phyloP scores from a whole-genome alignment of 53 echinoderm and acorn worm genomes.

The Temnopleurus reevesii region DNA sequence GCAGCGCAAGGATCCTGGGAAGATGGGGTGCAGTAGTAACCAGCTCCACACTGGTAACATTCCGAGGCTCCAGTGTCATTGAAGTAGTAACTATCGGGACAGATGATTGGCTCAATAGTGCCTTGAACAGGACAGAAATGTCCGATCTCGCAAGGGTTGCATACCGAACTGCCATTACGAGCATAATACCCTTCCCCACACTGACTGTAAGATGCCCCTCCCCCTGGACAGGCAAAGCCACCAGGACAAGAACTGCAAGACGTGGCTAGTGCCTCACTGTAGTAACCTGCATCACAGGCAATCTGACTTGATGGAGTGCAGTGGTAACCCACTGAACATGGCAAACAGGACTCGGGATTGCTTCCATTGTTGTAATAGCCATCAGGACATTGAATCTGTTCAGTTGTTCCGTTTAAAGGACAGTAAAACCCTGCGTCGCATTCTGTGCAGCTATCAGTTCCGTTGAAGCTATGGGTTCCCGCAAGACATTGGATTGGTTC shows the following conservation, averaged over 20 bases:
- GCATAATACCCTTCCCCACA: slow-evolving; percentile 78
- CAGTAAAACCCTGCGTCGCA: slow-evolving; percentile 86
- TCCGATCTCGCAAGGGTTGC: slow-evolving; percentile 72
- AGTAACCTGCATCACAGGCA: slow-evolving; percentile 77
- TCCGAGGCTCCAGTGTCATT: slow-evolving; percentile 55
- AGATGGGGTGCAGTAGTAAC: slow-evolving; percentile 73
- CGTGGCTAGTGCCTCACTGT: slow-evolving; percentile 74
- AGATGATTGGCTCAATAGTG: slow-evolving; percentile 71
- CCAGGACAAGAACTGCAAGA: slow-evolving; percentile 78
- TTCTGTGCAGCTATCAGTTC: slow-evolving; percentile 63
- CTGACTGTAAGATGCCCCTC: not conserved
- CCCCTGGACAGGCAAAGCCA: slow-evolving; percentile 75
- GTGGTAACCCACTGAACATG: slow-evolving; percentile 76
- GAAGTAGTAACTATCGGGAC: slow-evolving; percentile 73
- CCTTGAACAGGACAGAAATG: slow-evolving; percentile 74
- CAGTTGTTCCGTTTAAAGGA: slow-evolving; percentile 66
- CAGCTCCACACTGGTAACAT: slow-evolving; percentile 70
- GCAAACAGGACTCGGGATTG: slow-evolving; percentile 56
- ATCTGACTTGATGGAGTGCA: slow-evolving; percentile 68
- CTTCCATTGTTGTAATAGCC: slow-evolving; percentile 65
- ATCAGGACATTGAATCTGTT: slow-evolving; percentile 66
- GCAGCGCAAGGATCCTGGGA: slow-evolving; percentile 61
- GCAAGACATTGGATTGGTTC: slow-evolving; percentile 65
- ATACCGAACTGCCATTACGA: slow-evolving; percentile 74
- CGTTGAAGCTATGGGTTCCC: slow-evolving; percentile 75